Evolutionary conservation across 2,888 invertebrate species (phyloP).

Genomic region (Lycophotia porphyrea): DNA sequence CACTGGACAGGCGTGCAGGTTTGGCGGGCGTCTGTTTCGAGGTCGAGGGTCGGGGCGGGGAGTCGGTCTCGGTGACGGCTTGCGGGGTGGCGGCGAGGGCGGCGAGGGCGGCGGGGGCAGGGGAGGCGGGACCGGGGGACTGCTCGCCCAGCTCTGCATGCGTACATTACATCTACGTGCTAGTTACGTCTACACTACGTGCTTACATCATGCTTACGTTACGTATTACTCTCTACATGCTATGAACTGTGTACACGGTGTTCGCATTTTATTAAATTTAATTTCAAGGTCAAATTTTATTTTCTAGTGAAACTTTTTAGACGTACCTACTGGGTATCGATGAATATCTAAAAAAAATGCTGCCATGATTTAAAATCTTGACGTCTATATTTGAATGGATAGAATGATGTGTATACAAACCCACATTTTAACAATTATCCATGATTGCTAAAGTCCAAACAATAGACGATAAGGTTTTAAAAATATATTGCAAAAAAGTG

Average conservation of each 20-base stretch:
- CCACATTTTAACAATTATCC: background rate
- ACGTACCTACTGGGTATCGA: background rate
- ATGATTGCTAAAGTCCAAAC: background rate
- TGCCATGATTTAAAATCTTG: background rate
- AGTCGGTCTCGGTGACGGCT: constrained; percentile 64
- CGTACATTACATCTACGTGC: constrained; percentile 87
- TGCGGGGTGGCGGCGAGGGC: constrained; percentile 55
- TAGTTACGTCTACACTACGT: constrained; percentile 84
- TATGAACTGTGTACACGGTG: constrained; percentile 55
- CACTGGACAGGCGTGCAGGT: constrained; percentile 88
- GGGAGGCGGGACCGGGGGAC: constrained; percentile 66
- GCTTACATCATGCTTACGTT: constrained; percentile 76
- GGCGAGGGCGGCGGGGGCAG: constrained; percentile 58
- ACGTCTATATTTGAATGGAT: background rate
- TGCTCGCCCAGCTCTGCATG: constrained; percentile 84
- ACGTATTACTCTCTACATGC: constrained; percentile 66
- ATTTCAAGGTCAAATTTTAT: background rate
- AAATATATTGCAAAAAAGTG: background rate
- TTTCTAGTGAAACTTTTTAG: background rate
- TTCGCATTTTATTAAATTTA: constrained; percentile 5
- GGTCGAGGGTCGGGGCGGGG: constrained; percentile 75
- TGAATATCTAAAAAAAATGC: background rate
- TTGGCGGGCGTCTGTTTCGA: constrained; percentile 86
- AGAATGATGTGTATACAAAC: too few species aligned
- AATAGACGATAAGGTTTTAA: background rate